Conservation (phyloP, 92 coral and sea anemone genomes). For the Anthopleura xanthogrammica region DNA sequence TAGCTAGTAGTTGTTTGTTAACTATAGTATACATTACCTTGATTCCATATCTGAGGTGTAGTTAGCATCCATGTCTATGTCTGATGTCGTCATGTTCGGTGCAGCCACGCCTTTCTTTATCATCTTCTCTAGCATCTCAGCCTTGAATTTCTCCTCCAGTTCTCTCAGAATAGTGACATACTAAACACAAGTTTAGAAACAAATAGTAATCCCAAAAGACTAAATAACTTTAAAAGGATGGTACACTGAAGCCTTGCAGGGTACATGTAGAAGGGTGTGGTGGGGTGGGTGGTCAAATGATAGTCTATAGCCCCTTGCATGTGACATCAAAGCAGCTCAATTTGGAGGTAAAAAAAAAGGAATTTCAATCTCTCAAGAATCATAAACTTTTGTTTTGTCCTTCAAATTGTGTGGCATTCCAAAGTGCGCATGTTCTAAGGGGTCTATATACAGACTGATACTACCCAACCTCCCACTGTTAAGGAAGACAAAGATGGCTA, state of each 20-base stretch:
- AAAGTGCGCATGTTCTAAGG: too few species aligned
- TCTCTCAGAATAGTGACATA: constrained; percentile 67
- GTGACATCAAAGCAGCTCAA: too few species aligned
- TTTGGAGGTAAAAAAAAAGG: too few species aligned
- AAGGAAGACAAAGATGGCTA: too few species aligned
- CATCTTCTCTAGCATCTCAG: constrained; percentile 75
- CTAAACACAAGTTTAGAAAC: constrained; percentile 34
- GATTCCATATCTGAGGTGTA: constrained; percentile 89
- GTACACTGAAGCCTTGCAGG: neutral
- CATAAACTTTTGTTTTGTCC: too few species aligned
- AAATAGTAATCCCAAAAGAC: neutral
- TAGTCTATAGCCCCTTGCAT: too few species aligned
- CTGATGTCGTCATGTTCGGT: constrained; percentile 71
- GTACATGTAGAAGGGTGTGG: too few species aligned
- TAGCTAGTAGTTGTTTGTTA: neutral
- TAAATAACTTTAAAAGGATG: neutral
- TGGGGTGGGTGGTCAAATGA: too few species aligned
- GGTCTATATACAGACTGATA: too few species aligned
- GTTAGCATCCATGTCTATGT: constrained; percentile 73
- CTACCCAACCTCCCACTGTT: too few species aligned
- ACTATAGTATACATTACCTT: constrained; percentile 40
- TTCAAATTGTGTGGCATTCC: too few species aligned
- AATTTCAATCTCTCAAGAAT: too few species aligned
- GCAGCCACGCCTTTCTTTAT: constrained; percentile 77
- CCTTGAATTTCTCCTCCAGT: constrained; percentile 70